Percentiles rank a stretch among this genome's conserved stretches.
Evolutionary conservation across 2,797 vertebrate genomes (phyloP).

Genomic region (Halcyon smyrnensis): DNA sequence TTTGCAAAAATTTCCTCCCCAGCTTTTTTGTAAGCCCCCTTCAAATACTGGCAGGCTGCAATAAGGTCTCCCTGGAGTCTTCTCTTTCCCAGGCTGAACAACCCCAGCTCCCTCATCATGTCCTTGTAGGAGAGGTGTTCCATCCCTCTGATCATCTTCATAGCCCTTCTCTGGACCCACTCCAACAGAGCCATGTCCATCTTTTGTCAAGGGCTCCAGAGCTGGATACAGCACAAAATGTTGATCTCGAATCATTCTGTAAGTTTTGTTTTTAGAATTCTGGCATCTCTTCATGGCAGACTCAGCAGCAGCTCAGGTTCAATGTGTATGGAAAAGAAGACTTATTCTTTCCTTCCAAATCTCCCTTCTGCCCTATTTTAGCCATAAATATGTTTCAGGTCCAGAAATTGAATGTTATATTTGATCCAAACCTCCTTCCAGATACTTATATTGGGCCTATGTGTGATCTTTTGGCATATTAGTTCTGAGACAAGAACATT

Average conservation of each 20-base stretch:
- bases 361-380: neutral
- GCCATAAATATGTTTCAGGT: neutral
- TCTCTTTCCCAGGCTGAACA: too few species aligned
- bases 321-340: neutral
- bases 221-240: neutral
- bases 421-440: neutral
- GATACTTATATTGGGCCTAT: neutral
- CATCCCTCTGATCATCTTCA: too few species aligned
- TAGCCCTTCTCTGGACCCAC: too few species aligned
- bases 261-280: neutral
- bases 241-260: neutral
- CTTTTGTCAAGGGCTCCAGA: too few species aligned
- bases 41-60: too few species aligned
- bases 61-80: too few species aligned
- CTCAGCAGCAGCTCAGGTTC: neutral
- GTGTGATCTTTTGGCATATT: neutral
- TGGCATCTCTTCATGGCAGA: neutral
- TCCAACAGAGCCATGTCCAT: too few species aligned
- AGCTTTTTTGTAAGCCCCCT: too few species aligned
- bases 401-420: neutral
- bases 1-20: too few species aligned
- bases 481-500: neutral
- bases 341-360: neutral
- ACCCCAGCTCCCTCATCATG: too few species aligned
- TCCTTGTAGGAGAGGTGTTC: too few species aligned